Evolutionary conservation across 2,797 vertebrate species (phyloP).

Genomic region (Adrianichthys oophorus): DNA sequence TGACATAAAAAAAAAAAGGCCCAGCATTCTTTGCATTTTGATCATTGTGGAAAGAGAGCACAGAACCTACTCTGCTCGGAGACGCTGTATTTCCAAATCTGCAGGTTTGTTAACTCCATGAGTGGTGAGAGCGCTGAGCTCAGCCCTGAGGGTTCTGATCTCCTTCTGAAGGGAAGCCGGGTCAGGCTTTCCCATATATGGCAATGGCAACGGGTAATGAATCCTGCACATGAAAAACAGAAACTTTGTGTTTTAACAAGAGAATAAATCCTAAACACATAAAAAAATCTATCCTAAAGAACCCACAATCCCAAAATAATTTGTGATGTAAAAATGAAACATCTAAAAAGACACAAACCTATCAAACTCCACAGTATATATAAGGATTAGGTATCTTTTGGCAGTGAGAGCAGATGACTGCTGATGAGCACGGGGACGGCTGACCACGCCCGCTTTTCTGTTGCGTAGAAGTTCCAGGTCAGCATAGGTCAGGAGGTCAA

Average conservation of each 20-base stretch:
- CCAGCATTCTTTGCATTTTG: neutral
- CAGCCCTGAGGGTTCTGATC: constrained; percentile 83
- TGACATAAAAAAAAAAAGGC: neutral
- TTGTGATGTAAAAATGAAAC: too few relatives aligned
- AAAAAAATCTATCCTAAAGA: neutral
- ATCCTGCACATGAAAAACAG: constrained; percentile 74
- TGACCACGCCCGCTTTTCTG: constrained; percentile 83
- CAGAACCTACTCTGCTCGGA: constrained; percentile 83
- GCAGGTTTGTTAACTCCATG: constrained; percentile 69
- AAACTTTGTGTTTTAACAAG: neutral
- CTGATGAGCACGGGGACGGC: constrained; percentile 72
- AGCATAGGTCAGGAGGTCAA: constrained; percentile 91
- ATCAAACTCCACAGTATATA: constrained; percentile 97
- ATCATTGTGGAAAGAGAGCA: neutral
- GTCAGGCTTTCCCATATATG: constrained; percentile 89
- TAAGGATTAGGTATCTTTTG: constrained; percentile 93
- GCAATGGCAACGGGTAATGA: constrained; percentile 91
- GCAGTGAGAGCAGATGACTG: constrained; percentile 82
- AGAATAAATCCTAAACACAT: neutral
- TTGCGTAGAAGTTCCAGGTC: constrained; percentile 90
- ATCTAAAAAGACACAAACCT: constrained; percentile 73
- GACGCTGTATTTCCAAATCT: constrained; percentile 80
- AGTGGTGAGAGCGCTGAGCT: constrained; percentile 74
- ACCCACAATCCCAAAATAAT: neutral
- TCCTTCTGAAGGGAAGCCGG: constrained; percentile 86